A percentile compares a stretch with the other conserved stretches of the same genome.
Evolutionary conservation across 1,140 invertebrate species (phyloP).

Genomic region (Aphelenchoides fujianensis): DNA sequence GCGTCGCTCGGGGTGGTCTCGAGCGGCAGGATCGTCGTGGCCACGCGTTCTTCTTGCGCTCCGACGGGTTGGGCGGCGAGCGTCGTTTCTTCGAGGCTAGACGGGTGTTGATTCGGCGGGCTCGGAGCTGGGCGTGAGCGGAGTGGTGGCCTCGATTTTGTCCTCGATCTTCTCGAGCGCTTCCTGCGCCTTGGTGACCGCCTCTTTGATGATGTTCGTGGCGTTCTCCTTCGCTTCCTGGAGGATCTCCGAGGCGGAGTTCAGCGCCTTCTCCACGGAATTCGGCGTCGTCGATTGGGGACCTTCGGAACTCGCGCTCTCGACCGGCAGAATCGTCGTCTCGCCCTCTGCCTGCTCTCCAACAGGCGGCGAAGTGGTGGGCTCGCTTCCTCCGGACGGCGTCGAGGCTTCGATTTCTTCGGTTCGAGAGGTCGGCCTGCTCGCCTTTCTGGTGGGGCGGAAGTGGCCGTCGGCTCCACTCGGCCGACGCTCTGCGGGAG

Average conservation of each 20-base stretch:
- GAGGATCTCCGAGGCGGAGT: background rate
- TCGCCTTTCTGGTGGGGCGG: no score
- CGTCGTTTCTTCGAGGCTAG: background rate
- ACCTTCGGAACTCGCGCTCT: no score
- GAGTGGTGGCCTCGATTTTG: background rate
- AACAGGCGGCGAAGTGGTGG: no score
- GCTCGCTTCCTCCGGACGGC: no score
- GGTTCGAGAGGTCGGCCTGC: no score
- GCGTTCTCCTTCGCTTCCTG: background rate
- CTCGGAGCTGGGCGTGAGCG: no score
- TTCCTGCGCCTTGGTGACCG: background rate
- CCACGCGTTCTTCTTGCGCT: background rate
- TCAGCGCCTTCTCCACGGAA: background rate
- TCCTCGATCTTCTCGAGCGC: background rate
- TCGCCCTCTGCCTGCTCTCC: no score
- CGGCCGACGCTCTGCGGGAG: no score
- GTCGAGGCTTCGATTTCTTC: no score
- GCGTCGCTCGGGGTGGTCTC: background rate
- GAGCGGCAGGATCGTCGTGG: background rate
- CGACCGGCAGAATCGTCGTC: no score
- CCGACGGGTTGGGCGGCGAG: background rate
- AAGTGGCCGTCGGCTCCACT: no score
- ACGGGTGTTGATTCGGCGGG: background rate
- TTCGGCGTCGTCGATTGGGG: no score
- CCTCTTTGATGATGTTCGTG: conserved; percentile 3